Percentiles rank a stretch among this genome's conserved stretches.
These are phyloP conservation scores for Dugesia japonica DNA, from an alignment of 2,888 invertebrate genomes.

Conservation along the genomic window DNA sequence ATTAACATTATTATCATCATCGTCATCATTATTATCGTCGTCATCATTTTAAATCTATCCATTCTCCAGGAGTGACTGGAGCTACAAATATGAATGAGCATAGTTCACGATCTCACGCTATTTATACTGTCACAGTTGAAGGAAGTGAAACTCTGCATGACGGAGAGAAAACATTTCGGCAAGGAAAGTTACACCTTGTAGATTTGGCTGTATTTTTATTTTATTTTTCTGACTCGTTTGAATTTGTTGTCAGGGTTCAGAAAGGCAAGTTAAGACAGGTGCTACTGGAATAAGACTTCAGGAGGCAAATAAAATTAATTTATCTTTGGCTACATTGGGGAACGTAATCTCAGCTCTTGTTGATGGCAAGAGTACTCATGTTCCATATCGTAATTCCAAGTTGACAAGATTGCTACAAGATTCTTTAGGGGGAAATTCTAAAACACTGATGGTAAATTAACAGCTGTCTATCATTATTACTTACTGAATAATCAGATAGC, in stretches of 20 bases:
- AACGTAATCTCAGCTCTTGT: constrained; percentile 95
- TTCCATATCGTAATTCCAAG: constrained; percentile 94
- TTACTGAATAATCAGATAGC: constrained; percentile 60
- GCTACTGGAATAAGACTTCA: constrained; percentile 76
- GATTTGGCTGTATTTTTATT: constrained; percentile 63
- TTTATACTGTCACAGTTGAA: constrained; percentile 92
- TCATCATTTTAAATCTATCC: too few relatives aligned
- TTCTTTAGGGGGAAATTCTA: constrained; percentile 75
- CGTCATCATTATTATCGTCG: background rate
- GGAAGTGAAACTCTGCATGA: constrained; percentile 55
- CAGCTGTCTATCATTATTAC: background rate
- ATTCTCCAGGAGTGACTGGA: constrained; percentile 56
- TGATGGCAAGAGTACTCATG: constrained; percentile 85
- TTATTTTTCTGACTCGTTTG: background rate
- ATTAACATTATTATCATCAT: too few relatives aligned
- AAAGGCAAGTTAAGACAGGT: constrained; percentile 86
- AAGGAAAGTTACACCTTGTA: constrained; percentile 89
- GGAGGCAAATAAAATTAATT: constrained; percentile 91
- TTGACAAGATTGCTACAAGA: constrained; percentile 77
- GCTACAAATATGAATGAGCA: constrained; percentile 93
- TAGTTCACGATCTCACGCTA: constrained; percentile 88
- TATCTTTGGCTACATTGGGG: constrained; percentile 83
- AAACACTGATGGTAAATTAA: constrained; percentile 50
- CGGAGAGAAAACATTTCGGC: constrained; percentile 69
- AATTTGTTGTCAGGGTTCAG: constrained; percentile 62